These are phyloP conservation scores for Pammene fasciana DNA, from an alignment of 2,888 invertebrate genomes.

Conservation along the genomic window DNA sequence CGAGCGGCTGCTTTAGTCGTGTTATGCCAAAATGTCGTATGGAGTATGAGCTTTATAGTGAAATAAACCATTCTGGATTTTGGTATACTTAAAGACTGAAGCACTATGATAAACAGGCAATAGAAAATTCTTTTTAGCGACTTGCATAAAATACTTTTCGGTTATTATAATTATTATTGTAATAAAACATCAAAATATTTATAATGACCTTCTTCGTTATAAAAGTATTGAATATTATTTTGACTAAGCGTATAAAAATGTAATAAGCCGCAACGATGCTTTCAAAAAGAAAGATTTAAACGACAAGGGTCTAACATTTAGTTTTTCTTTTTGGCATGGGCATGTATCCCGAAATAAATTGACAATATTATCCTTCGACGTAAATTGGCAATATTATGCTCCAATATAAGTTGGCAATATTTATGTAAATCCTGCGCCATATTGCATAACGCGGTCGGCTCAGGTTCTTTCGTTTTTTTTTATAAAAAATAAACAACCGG, in stretches of 20 bases:
- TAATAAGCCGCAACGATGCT: not conserved
- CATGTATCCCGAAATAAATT: slow-evolving; percentile 23
- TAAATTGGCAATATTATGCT: slow-evolving; percentile 51
- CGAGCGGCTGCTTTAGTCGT: not conserved
- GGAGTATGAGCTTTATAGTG: not conserved
- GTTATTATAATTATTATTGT: too few species aligned
- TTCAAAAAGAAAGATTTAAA: slow-evolving; percentile 13
- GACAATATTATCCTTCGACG: slow-evolving; percentile 44
- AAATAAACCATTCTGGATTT: slow-evolving; percentile 1
- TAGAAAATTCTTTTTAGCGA: not conserved
- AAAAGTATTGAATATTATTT: not conserved
- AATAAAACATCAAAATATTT: too few species aligned
- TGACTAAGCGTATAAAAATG: not conserved
- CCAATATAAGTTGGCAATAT: slow-evolving; percentile 47
- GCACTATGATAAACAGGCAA: slow-evolving; percentile 1
- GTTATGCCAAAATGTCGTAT: not conserved
- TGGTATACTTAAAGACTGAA: not conserved
- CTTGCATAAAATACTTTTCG: too few species aligned
- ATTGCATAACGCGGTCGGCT: slow-evolving; percentile 37
- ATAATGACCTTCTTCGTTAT: too few species aligned
- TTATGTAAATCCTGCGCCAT: slow-evolving; percentile 40
- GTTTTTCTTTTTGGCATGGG: slow-evolving; percentile 3
- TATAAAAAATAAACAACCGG: slow-evolving; percentile 63
- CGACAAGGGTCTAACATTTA: slow-evolving; percentile 18
- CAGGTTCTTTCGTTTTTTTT: slow-evolving; percentile 43